Base-by-base conservation (phyloP, 2,888 invertebrate species). In the Phasia obesa region DNA sequence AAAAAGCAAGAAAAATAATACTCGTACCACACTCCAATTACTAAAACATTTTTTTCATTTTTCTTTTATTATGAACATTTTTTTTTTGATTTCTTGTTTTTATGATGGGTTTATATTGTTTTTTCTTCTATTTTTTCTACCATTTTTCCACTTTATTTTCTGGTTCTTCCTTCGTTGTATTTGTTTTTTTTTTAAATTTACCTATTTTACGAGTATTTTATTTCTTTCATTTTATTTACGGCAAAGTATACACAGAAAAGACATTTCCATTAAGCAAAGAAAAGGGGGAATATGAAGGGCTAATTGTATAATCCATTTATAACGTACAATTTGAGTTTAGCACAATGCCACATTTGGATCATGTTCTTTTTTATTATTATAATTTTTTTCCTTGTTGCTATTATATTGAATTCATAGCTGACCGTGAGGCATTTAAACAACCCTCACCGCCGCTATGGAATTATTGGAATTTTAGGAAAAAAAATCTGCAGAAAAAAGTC, bases 251-350 rank as follows among this genome's bases (percentile, higher is more conserved):
- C 27, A 35, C 0, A 53, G 27, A 57, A 67, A 64, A 65, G 27
- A 64, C 62, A 55, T 64, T 74, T 64, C 53, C 73, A 64, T 69
- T 69, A 67, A 44, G 13, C 11, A 35, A 42, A 42, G 60, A 21
- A 51, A 77, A 17, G 74, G 64, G 47, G 84, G 79, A 74, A 67
- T 65, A 76, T 81, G 85, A 85, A 83, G 86, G 88, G 89, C 88
- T 90, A 90, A 90, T 90, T 90, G 90, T 89, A 89, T 90, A 90
- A 90, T 90, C 90, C 90, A 90, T 90, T 90, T 90, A 90, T 87
- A 90, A 87, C 87, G 86, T 87, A 86, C 86, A 86, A 88, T 87
- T 88, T 88, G 64, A 64, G 83, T 74, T 84, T 75, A 77, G 51
- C 83, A 85, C 85, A 86, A 86, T 85, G 77, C 76, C 76, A 85